Conservation (phyloP, 2,888 invertebrate species). For the Phorcus lineatus region DNA sequence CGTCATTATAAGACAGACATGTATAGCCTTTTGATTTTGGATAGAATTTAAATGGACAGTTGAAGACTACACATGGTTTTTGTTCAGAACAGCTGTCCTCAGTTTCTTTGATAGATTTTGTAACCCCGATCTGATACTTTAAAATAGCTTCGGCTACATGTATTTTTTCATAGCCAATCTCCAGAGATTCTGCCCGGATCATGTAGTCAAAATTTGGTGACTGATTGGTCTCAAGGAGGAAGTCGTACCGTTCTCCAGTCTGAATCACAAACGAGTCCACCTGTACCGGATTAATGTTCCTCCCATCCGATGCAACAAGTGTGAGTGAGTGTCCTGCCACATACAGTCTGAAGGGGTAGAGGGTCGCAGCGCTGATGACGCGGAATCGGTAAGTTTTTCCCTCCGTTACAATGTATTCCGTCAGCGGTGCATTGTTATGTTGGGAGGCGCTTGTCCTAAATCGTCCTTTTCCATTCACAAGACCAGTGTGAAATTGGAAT, state of each 20-base stretch:
- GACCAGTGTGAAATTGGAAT: conserved; percentile 38
- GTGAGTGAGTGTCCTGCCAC: conserved; percentile 45
- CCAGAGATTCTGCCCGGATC: conserved; percentile 51
- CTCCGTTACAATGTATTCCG: conserved; percentile 39
- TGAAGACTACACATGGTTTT: conserved; percentile 42
- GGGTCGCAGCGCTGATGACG: conserved; percentile 48
- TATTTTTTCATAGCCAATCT: conserved; percentile 30
- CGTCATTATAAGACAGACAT: conserved; percentile 38
- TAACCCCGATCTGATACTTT: conserved; percentile 23
- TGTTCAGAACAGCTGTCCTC: conserved; percentile 24
- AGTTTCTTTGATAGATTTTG: neutral
- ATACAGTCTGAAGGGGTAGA: conserved; percentile 46
- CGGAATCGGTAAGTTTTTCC: conserved; percentile 39
- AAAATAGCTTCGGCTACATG: conserved; percentile 47
- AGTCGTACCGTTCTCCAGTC: conserved; percentile 56
- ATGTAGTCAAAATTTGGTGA: conserved; percentile 40
- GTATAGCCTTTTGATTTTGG: neutral
- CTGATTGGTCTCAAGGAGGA: conserved; percentile 40
- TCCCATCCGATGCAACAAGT: conserved; percentile 48
- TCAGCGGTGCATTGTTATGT: conserved; percentile 45
- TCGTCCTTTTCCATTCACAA: conserved; percentile 54
- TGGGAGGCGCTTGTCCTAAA: conserved; percentile 12
- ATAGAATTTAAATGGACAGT: conserved; percentile 46
- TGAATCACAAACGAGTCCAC: conserved; percentile 49
- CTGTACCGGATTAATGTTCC: conserved; percentile 36